Percentiles rank a stretch among this genome's conserved stretches.
phyloP scores from a whole-genome alignment of 2,797 vertebrate species.

The Sebastiscus tertius region DNA sequence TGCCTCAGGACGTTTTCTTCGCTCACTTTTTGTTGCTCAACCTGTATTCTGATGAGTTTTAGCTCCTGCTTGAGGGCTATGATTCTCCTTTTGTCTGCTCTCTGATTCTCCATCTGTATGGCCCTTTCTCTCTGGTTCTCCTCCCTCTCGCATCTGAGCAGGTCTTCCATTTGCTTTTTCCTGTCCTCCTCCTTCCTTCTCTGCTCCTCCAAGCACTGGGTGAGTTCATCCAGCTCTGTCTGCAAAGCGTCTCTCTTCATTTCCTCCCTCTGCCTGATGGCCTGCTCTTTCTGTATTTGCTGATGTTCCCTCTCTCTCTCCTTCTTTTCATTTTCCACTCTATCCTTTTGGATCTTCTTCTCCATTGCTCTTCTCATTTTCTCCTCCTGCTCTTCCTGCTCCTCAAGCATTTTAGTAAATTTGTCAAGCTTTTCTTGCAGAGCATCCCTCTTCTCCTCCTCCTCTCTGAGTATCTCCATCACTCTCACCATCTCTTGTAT shows the following conservation, averaged over 20 bases:
- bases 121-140: constrained; percentile 52
- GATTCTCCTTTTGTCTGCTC: constrained; percentile 37
- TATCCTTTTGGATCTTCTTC: constrained; percentile 38
- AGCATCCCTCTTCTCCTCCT: constrained; percentile 49
- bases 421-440: constrained; percentile 47
- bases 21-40: constrained; percentile 30
- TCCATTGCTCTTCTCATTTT: constrained; percentile 39
- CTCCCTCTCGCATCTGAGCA: constrained; percentile 49
- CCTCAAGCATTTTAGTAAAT: constrained; percentile 46
- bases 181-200: constrained; percentile 44
- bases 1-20: constrained; percentile 42
- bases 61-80: constrained; percentile 53
- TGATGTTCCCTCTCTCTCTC: constrained; percentile 47
- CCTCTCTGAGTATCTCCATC: constrained; percentile 45
- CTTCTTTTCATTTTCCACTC: constrained; percentile 40
- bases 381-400: constrained; percentile 42
- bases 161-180: constrained; percentile 46
- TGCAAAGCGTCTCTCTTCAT: constrained; percentile 53
- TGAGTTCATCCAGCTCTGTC: constrained; percentile 53
- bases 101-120: constrained; percentile 58
- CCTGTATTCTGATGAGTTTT: constrained; percentile 25
- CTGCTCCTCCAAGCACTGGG: constrained; percentile 46
- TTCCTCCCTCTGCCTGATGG: constrained; percentile 44
- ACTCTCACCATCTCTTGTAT: constrained; percentile 52
- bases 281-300: constrained; percentile 55